phyloP scores from a whole-genome alignment of 1,140 invertebrate genomes.

The Aethina tumida region DNA sequence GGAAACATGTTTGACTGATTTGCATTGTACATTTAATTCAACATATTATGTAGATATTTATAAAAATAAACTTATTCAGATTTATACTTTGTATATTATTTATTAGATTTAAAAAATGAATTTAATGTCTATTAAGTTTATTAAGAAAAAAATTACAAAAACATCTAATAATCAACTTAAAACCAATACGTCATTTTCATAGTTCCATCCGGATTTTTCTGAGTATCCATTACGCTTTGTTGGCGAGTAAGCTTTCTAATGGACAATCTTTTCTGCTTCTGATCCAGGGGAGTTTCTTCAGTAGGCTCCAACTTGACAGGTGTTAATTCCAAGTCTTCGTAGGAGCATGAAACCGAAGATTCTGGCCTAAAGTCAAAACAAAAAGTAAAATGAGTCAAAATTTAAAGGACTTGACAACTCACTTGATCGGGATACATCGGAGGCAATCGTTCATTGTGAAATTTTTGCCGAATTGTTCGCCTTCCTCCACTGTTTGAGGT shows the following conservation, averaged over 20 bases:
- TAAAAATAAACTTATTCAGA: too few relatives aligned
- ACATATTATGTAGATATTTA: too few relatives aligned
- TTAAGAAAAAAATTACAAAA: too few relatives aligned
- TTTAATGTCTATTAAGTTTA: too few relatives aligned
- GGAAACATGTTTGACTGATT: too few relatives aligned
- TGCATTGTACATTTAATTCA: too few relatives aligned
- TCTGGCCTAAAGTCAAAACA: constrained; percentile 31
- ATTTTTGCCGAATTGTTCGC: constrained; percentile 78
- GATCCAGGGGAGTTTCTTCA: constrained; percentile 38
- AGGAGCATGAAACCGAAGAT: constrained; percentile 38
- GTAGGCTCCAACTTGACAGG: constrained; percentile 25
- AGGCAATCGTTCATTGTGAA: constrained; percentile 65
- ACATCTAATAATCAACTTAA: too few relatives aligned
- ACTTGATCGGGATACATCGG: constrained; percentile 54
- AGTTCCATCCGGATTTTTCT: constrained; percentile 60
- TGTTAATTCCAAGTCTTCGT: constrained; percentile 50
- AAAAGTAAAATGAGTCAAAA: neutral
- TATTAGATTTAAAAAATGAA: too few relatives aligned
- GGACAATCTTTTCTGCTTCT: constrained; percentile 38
- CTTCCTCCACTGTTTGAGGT: constrained; percentile 77
- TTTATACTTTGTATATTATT: too few relatives aligned
- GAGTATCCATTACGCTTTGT: constrained; percentile 67
- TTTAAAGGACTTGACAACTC: constrained; percentile 19
- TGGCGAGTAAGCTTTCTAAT: constrained; percentile 60
- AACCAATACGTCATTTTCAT: constrained; percentile 80